Evolutionary conservation across 2,113 vertebrate species (phyloP).

Genomic region (Lamprotornis superbus): DNA sequence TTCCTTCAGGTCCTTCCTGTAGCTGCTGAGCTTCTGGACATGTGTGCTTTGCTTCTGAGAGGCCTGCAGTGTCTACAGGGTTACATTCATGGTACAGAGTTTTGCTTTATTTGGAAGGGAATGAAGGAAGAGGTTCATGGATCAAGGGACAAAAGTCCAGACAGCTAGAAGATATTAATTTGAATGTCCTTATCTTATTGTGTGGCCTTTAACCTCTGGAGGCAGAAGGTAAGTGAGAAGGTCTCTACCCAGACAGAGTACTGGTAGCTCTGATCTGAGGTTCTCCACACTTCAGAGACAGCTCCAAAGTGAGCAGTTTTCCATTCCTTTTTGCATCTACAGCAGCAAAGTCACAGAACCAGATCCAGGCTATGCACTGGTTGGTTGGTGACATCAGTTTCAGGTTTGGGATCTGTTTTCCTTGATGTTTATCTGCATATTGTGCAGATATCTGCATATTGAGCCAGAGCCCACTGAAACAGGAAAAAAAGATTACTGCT

Average conservation of each 20-base stretch:
- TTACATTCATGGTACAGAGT: not conserved
- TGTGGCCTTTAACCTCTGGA: not conserved
- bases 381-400: not conserved
- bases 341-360: not conserved
- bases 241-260: not conserved
- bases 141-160: not conserved
- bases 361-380: fast-evolving
- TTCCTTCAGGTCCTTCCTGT: not conserved
- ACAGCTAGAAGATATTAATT: not conserved
- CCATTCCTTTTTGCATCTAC: not conserved
- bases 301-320: not conserved
- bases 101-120: not conserved
- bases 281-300: not conserved
- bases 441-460: not conserved
- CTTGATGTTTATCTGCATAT: not conserved
- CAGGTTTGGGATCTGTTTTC: not conserved
- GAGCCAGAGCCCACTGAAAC: not conserved
- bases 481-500: not conserved
- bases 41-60: not conserved
- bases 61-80: not conserved
- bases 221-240: not conserved
- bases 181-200: not conserved
- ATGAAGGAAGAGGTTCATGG: not conserved
- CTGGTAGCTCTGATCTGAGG: not conserved
- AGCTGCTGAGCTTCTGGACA: not conserved